Evolutionary conservation across 2,113 vertebrate species (phyloP), one percentile per base, ranked within the genome.

Genomic region (Phrynocephalus versicolor): DNA sequence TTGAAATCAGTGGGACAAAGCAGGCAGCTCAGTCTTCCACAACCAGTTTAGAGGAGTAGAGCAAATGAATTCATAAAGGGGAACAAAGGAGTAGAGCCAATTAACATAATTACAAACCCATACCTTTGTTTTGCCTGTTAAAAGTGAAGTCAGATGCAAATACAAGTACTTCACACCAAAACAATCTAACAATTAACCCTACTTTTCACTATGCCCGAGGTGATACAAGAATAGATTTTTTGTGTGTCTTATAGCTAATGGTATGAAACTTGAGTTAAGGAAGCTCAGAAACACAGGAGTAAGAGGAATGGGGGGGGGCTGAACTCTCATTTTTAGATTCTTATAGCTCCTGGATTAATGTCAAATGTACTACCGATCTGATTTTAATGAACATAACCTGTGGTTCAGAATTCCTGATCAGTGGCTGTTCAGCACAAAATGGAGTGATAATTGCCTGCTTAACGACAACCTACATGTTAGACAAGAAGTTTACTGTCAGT

Each of bases 171-270:
- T 71, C 41, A 45, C 67, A 62, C 30, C n/a, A 39, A 72, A 62
- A 57, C 25, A 72, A 85, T 45, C 69, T 72, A 85, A 62, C 55
- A 51, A 79, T 25, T 72, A 71, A 64, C 79, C 45, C 67, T 85
- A 79, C 41, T 71, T 79, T 79, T 85, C 67, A 72, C 84, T 55
- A 62, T 35, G 37, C 76, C 37, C 19, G 55, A 85, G 67, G 84
- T 45, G 21, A 45, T 41, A 16, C 76, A 72, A 85, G 76, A 79
- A 85, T 79, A 79, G 69, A 64, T 85, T 80, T 85, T 67, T 85
- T 33, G 45, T 62, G 33, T 45, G 15, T 83, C n/a, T n/a, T n/a
- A n/a, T 72, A 60, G 15, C 67, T 58, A 33, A 80, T 71, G 84
- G 67, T 85, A 65, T 33, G 58, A 57, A 85, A 80, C 60, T 79